These are phyloP conservation scores for Varanus salvator DNA, from an alignment of 2,113 vertebrate genomes.

Conservation along the genomic window DNA sequence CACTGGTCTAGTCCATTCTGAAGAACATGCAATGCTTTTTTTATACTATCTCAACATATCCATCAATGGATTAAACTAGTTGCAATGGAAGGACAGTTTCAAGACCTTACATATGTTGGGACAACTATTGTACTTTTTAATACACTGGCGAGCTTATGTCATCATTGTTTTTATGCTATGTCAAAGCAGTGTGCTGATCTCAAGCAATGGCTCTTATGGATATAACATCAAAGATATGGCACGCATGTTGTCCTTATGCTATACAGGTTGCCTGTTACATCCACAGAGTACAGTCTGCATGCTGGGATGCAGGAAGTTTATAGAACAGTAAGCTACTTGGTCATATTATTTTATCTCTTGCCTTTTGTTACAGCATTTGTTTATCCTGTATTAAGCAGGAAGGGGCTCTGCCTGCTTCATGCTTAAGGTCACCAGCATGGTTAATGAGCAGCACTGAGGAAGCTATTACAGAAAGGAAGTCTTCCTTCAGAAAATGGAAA, in stretches of 20 bases:
- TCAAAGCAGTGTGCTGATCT: background rate
- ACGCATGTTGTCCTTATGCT: background rate
- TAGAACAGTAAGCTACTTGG: background rate
- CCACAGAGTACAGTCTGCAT: background rate
- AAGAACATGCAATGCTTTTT: background rate
- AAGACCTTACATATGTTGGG: background rate
- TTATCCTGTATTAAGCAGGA: background rate
- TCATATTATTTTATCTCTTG: background rate
- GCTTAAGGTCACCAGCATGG: background rate
- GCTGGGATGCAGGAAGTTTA: background rate
- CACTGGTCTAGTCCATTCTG: constrained; percentile 4
- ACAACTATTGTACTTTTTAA: background rate
- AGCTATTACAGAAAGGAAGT: background rate
- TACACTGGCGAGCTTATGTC: background rate
- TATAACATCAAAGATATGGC: background rate
- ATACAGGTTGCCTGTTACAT: too few relatives aligned
- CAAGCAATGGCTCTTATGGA: background rate
- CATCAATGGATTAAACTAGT: background rate
- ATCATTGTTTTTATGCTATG: background rate
- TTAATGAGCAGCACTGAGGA: background rate
- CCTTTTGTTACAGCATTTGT: background rate
- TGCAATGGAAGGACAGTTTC: background rate
- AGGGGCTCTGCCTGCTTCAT: background rate
- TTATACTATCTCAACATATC: background rate
- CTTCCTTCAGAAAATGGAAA: too few relatives aligned